These are phyloP conservation scores for Nothoprocta perdicaria DNA, from an alignment of 2,113 vertebrate species.

Conservation along the genomic window DNA sequence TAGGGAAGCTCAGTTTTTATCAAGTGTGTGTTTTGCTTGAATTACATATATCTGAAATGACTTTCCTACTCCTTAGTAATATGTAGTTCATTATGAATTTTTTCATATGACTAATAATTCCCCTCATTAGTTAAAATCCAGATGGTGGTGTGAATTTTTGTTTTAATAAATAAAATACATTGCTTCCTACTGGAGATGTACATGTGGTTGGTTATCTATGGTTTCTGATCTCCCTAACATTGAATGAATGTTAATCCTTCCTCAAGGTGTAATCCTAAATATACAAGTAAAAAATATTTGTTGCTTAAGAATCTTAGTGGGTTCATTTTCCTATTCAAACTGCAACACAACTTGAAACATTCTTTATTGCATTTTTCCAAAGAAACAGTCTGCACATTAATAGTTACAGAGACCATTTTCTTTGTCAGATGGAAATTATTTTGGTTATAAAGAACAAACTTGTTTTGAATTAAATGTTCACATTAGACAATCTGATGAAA, in stretches of 20 bases:
- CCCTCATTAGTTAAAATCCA: not conserved
- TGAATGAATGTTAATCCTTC: slow-evolving; percentile 34
- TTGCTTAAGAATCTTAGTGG: not conserved
- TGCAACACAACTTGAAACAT: not conserved
- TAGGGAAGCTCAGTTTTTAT: not conserved
- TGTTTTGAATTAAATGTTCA: not conserved
- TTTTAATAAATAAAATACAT: not conserved
- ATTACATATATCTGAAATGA: not conserved
- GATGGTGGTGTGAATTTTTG: not conserved
- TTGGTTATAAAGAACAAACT: not conserved
- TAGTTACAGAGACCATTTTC: not conserved
- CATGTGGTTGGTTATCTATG: not conserved
- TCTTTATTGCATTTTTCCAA: not conserved
- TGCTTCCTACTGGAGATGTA: not conserved
- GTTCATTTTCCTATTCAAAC: not conserved
- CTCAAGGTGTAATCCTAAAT: slow-evolving; percentile 42
- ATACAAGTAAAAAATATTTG: not conserved
- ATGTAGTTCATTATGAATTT: not conserved
- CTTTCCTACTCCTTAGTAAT: not conserved
- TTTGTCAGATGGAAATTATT: not conserved
- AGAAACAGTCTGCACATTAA: not conserved
- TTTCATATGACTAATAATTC: not conserved
- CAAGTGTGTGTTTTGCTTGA: not conserved
- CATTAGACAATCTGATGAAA: not conserved
- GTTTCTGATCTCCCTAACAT: slow-evolving; percentile 32